Conservation (phyloP, 2,888 invertebrate genomes). For the Lordiphosa fenestrarum region DNA sequence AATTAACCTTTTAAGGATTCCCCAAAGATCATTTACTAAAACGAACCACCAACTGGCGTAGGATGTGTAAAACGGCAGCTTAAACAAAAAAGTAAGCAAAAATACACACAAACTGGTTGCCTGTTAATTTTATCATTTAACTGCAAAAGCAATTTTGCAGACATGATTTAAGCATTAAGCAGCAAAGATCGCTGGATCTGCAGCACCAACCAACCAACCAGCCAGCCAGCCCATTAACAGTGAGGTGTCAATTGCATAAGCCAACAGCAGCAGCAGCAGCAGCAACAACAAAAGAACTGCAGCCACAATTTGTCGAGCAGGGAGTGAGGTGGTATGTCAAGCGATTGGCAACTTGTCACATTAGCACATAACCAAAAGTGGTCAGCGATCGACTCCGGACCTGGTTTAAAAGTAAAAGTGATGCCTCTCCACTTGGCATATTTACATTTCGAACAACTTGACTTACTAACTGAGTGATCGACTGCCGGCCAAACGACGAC, state of each 20-base stretch:
- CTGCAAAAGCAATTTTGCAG: constrained; percentile 35
- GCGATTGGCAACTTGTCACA: constrained; percentile 65
- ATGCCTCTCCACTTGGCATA: constrained; percentile 53
- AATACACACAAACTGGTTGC: constrained; percentile 15
- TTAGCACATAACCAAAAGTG: constrained; percentile 67
- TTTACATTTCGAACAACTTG: constrained; percentile 67
- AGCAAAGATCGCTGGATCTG: constrained; percentile 23
- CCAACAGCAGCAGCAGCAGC: constrained; percentile 43
- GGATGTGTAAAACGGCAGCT: constrained; percentile 9
- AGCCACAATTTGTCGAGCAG: background rate
- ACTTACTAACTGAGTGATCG: constrained; percentile 73
- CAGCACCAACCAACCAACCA: too few relatives aligned
- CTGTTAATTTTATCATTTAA: constrained; percentile 36
- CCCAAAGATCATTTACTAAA: constrained; percentile 18
- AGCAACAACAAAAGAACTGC: constrained; percentile 15
- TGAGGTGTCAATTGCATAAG: constrained; percentile 66
- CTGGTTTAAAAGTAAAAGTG: constrained; percentile 67
- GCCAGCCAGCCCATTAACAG: constrained; percentile 56
- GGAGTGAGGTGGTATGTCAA: constrained; percentile 9
- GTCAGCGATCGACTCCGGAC: constrained; percentile 24
- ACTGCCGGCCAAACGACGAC: constrained; percentile 40
- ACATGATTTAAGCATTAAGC: constrained; percentile 61
- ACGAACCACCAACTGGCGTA: constrained; percentile 1
- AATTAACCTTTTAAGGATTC: constrained; percentile 48
- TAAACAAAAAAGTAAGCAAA: background rate